A percentile compares a stretch with the other conserved stretches of the same genome.
These are phyloP conservation scores for Drosophila atripex DNA, from an alignment of 2,888 invertebrate genomes.

Conservation along the genomic window DNA sequence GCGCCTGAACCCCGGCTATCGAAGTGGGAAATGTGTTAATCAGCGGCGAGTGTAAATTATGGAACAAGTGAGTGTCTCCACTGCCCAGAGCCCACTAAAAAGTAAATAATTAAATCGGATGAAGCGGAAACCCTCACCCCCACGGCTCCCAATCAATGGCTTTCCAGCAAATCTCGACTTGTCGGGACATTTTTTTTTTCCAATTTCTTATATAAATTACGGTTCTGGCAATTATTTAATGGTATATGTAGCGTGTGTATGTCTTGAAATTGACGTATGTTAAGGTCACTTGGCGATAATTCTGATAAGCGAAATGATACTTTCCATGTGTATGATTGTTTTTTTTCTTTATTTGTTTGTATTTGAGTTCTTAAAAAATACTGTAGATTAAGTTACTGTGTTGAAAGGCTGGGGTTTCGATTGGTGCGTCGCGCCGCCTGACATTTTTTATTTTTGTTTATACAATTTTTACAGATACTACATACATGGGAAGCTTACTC, in stretches of 20 bases:
- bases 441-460: slow-evolving; percentile 30
- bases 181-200: slow-evolving; percentile 11
- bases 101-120: slow-evolving; percentile 46
- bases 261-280: slow-evolving; percentile 47
- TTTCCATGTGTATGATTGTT: slow-evolving; percentile 4
- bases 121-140: slow-evolving; percentile 31
- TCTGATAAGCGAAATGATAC: slow-evolving; percentile 63
- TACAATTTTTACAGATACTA: slow-evolving; percentile 4
- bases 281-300: slow-evolving; percentile 75
- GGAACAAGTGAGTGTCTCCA: not conserved
- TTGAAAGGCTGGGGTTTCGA: slow-evolving; percentile 54
- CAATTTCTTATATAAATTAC: slow-evolving; percentile 38
- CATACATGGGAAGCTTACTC: slow-evolving; percentile 34
- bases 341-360: slow-evolving; percentile 2
- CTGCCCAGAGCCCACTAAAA: slow-evolving; percentile 16
- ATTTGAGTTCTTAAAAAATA: slow-evolving; percentile 44
- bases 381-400: slow-evolving; percentile 69
- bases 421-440: slow-evolving; percentile 31
- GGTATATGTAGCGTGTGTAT: not conserved
- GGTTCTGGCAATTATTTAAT: slow-evolving; percentile 31
- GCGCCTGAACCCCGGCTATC: slow-evolving; percentile 55
- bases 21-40: slow-evolving; percentile 67
- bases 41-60: slow-evolving; percentile 52
- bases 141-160: not conserved
- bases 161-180: slow-evolving; percentile 34